Evolutionary conservation across 1,140 invertebrate species (phyloP), one percentile per base, ranked within the genome.

Genomic region (Drosophila rufa): DNA sequence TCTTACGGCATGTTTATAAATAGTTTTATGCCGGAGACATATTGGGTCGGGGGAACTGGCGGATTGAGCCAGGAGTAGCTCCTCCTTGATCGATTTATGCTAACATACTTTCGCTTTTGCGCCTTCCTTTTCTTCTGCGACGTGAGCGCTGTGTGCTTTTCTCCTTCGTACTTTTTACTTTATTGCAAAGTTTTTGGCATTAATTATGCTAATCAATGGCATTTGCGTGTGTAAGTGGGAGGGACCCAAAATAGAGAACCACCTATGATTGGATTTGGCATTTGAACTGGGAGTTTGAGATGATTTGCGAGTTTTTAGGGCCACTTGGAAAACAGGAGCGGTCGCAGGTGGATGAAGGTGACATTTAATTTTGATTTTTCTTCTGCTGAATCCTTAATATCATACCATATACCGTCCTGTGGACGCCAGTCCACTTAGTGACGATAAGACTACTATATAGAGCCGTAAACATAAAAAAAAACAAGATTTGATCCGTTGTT

Each of bases 31-130:
- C 65, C 48, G 42, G 73, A 51, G 30, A 62, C 45, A 22, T 11
- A 17, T 40, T 74, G 79, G 80, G 73, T 71, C 59, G 65, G 79
- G 61, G 76, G 53, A 42, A 48, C 43, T 60, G 25, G 17, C 45
- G 30, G 47, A 48, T 47, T 33, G 25, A 33, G 8, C 17, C 46
- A n/a, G 40, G 27, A 19, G 48, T 17, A 51, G 36, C 66, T 56
- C 36, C 75, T 76, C 65, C 75, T 64, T 65, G 80, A 87, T 87
- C 84, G 84, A 87, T 87, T 87, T 87, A 87, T 87, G 84, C 62
- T 87, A 87, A 87, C 84, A 87, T 89, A 87, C 84, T 87, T 87
- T 87, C 84, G 80, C 84, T 86, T 86, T 87, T 79, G 61, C 45
- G 53, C 67, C 55, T 51, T 51, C 15, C n/a, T 40, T 51, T 55